A percentile compares a stretch with the other conserved stretches of the same genome.
Conservation (phyloP, 2,888 invertebrate species). For the Adelognathus sp. region DNA sequence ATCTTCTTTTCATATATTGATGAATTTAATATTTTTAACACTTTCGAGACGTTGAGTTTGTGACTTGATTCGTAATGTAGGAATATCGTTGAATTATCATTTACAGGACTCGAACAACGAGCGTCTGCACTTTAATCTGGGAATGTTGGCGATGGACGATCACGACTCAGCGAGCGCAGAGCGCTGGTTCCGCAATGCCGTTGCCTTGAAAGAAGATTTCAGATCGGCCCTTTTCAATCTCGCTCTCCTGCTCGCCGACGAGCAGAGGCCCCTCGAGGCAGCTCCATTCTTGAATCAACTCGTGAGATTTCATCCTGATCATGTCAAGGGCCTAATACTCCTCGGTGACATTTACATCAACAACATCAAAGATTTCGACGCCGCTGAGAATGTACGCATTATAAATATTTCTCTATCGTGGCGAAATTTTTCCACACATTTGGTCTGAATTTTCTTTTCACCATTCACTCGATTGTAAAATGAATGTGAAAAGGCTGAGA, state of each 20-base stretch:
- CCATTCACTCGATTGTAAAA: no score
- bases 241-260: slow-evolving; percentile 94
- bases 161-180: slow-evolving; percentile 94
- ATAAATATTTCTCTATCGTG: no score
- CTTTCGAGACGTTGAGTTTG: not conserved
- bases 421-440: no score
- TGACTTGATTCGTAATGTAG: not conserved
- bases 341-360: slow-evolving; percentile 98
- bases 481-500: no score
- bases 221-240: slow-evolving; percentile 97
- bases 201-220: slow-evolving; percentile 93
- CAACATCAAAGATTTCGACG: slow-evolving; percentile 95
- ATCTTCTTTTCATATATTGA: not conserved
- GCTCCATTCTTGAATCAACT: slow-evolving; percentile 96
- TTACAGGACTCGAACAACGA: slow-evolving; percentile 89
- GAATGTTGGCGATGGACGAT: slow-evolving; percentile 98
- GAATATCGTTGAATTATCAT: not conserved
- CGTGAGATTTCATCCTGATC: slow-evolving; percentile 95
- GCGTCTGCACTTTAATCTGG: slow-evolving; percentile 96
- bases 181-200: slow-evolving; percentile 94
- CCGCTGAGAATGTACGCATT: slow-evolving; percentile 92
- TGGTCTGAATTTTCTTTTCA: no score
- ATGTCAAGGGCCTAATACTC: slow-evolving; percentile 96
- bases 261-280: slow-evolving; percentile 93
- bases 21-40: slow-evolving; percentile 1